Evolutionary conservation across 2,113 vertebrate species (phyloP).

Genomic region (Sphyrna mokarran): DNA sequence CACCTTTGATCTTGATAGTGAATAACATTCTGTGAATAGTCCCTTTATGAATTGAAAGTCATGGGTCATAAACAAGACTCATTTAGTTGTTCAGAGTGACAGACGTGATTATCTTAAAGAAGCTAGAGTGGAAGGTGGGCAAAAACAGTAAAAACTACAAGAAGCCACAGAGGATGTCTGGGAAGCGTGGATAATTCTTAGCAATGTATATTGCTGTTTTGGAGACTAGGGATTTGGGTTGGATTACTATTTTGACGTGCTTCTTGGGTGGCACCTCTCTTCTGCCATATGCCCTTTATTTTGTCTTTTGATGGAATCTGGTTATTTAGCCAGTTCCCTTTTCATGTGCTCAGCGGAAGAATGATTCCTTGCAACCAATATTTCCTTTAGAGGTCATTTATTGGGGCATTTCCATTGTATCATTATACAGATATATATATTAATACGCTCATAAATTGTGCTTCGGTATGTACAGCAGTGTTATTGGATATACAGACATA

Average conservation of each 20-base stretch:
- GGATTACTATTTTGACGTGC: not conserved
- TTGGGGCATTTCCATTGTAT: not conserved
- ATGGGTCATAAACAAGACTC: not conserved
- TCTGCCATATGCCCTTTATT: not conserved
- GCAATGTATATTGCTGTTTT: not conserved
- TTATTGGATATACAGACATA: constrained; percentile 20
- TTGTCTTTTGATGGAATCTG: constrained; percentile 1
- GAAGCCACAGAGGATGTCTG: not conserved
- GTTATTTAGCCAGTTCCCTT: constrained; percentile 9
- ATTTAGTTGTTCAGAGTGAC: not conserved
- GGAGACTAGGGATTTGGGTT: not conserved
- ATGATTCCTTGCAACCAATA: not conserved
- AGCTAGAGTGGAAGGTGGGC: not conserved
- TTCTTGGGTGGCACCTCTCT: not conserved
- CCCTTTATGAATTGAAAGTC: not conserved
- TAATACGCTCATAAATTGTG: not conserved
- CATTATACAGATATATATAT: not conserved
- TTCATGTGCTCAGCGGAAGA: not conserved
- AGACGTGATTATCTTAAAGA: not conserved
- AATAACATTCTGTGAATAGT: not conserved
- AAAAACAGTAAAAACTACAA: not conserved
- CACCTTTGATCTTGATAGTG: not conserved
- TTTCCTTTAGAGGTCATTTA: not conserved
- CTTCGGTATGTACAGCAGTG: not conserved
- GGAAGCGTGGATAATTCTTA: not conserved